These are phyloP conservation scores for Notoglanidium macrostoma DNA, from an alignment of 2,797 vertebrate species.

Conservation along the genomic window DNA sequence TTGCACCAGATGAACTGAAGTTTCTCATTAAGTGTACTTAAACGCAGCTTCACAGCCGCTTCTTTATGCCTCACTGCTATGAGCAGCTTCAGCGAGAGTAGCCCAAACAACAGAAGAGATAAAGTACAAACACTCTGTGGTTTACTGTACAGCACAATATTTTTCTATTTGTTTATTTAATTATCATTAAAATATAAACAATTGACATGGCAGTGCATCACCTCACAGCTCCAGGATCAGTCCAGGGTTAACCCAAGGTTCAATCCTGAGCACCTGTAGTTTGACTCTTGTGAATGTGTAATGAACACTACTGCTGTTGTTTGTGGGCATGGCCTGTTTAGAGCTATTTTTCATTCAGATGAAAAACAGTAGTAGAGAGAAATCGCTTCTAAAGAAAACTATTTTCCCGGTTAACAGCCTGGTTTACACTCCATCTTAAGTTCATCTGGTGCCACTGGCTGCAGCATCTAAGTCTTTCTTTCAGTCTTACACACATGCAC, in stretches of 20 bases:
- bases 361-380: neutral
- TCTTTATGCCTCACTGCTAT: neutral
- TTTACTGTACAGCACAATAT: neutral
- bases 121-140: neutral
- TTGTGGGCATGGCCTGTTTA: neutral
- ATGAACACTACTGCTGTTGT: too few species aligned
- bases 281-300: neutral
- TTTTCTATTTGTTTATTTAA: neutral
- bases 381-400: neutral
- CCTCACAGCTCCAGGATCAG: neutral
- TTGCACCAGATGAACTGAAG: conserved; percentile 12
- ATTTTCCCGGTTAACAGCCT: neutral
- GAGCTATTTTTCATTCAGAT: neutral
- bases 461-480: neutral
- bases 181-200: neutral
- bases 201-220: neutral
- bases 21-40: neutral
- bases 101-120: neutral
- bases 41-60: neutral
- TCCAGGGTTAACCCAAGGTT: too few species aligned
- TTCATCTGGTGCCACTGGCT: conserved; percentile 22
- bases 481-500: neutral
- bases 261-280: neutral
- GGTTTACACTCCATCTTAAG: neutral
- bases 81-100: neutral